These are phyloP conservation scores for Crioceris asparagi DNA, from an alignment of 2,888 invertebrate species.

Conservation along the genomic window DNA sequence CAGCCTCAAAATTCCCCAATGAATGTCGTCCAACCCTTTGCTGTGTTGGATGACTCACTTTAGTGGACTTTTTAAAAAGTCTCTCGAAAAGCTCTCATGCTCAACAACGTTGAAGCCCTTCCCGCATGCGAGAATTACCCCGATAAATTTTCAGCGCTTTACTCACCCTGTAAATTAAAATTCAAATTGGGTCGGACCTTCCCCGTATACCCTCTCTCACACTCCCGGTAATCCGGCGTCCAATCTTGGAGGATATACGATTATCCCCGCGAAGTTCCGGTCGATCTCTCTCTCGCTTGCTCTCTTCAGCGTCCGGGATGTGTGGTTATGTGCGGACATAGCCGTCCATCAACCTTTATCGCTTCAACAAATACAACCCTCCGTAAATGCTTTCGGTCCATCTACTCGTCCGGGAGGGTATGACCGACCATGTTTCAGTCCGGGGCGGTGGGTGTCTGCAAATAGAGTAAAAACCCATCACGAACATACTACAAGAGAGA, in stretches of 20 bases:
- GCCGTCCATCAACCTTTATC: constrained; percentile 41
- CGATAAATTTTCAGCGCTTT: constrained; percentile 33
- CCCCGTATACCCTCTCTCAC: no score
- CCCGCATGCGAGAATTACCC: constrained; percentile 25
- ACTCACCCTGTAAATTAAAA: constrained; percentile 39
- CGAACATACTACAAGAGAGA: no score
- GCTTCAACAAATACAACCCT: constrained; percentile 39
- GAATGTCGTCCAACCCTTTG: no score
- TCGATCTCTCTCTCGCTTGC: constrained; percentile 34
- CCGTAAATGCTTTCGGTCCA: constrained; percentile 31
- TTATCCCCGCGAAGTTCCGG: constrained; percentile 38
- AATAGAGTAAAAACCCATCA: no score
- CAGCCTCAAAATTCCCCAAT: no score
- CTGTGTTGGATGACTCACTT: no score
- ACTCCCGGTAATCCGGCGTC: constrained; percentile 34
- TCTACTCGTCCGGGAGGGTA: constrained; percentile 25
- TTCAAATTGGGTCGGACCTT: constrained; percentile 37
- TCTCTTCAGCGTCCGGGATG: constrained; percentile 22
- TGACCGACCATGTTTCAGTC: no score
- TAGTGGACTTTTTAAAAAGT: no score
- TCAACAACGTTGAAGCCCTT: no score
- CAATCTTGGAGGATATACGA: constrained; percentile 41
- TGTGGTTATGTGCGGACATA: constrained; percentile 40
- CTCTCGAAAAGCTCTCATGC: no score
- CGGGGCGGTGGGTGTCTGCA: no score